Evolutionary conservation across 1,140 invertebrate species (phyloP), one percentile per base, ranked within the genome.

Genomic region (Rhyacophila brunnea): DNA sequence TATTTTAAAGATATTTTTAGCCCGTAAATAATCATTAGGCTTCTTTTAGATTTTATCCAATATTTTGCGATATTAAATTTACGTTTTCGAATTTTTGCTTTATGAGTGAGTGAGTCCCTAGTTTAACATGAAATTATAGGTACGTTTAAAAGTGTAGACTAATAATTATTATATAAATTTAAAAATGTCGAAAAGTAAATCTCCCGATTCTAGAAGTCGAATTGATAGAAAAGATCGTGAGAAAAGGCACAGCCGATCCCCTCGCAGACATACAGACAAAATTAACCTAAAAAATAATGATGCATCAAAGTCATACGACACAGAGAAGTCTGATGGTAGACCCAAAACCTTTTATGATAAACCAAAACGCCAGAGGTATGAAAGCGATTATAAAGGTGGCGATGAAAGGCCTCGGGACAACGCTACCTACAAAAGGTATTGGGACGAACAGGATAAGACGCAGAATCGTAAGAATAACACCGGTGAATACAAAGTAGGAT

Each of bases 401-500:
- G 23, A 49, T 13, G 18, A 34, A 14, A 49, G 10, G 11, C n/a
- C 17, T 9, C 23, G 32, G 9, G 23, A 28, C 9, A 28, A 28
- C 10, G 14, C 19, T 13, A 13, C 58, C 1, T 47, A 52, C 11
- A 57, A 53, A 54, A 36, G 53, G 15, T 56, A 56, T 60, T 51
- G 62, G 62, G 44, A 57, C 34, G 23, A 36, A 36, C 6, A 57
- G 28, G 19, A 56, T 38, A 57, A 28, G 42, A 20, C 3, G 4
- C 17, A 10, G 0, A 14, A 54, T 14, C 15, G 13, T 10, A 54
- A 42, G 19, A 28, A 19, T 49, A 18, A 57, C 14, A 11, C 34
- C 6, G 35, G 56, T 13, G 34, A 53, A 2, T 60, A 52, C 20
- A 49, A 64, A 57, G 49, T 64, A 7, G 62, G 62, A 1, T 60